Evolutionary conservation across 2,888 invertebrate species (phyloP), one percentile per base, ranked within the genome.

Genomic region (Schizaphis graminum): DNA sequence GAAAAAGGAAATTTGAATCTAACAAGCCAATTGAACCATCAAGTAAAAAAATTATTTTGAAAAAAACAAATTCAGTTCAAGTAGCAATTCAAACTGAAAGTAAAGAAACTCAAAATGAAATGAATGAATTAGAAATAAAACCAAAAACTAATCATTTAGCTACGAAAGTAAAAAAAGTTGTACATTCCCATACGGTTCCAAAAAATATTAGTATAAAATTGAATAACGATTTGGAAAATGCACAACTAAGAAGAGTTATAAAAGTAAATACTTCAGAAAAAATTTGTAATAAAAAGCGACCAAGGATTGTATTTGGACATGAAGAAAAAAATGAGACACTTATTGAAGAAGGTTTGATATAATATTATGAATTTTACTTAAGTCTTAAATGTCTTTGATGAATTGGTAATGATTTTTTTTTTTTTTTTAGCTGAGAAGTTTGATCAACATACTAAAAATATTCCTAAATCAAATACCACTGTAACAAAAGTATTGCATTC

Each of bases 1-100:
- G 97, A 44, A 96, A 96, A 94, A 96, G 95, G 85, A 97, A 97
- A 95, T 97, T 97, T 95, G 96, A 97, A 95, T 95, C 96, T 11
- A 96, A 96, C 53, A 95, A 95, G 86, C 96, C 96, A 94, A 96
- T 96, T 57, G 96, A 96, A 95, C 96, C 96, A 35, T 95, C 96
- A 77, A 96, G 96, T 95, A 96, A 96, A 3, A 96, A 96, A 94
- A 96, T 97, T 91, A 96, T 96, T 85, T 96, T 97, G 84, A 96
- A 96, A 94, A 94, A 94, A 94, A 35, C 91, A 4, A 94, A 94
- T 91, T 91, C 94, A 24, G 91, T 94, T 61, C 94, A 91, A 94
- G 94, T 94, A n/a, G 94, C 94, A 26, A 94, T 94, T 91, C 94
- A 94, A 35, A 93, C 93, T 85, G 94, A 94, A 61, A 94, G 91